Conservation (phyloP, 2,888 invertebrate genomes). For the Tetragonula carbonaria region DNA sequence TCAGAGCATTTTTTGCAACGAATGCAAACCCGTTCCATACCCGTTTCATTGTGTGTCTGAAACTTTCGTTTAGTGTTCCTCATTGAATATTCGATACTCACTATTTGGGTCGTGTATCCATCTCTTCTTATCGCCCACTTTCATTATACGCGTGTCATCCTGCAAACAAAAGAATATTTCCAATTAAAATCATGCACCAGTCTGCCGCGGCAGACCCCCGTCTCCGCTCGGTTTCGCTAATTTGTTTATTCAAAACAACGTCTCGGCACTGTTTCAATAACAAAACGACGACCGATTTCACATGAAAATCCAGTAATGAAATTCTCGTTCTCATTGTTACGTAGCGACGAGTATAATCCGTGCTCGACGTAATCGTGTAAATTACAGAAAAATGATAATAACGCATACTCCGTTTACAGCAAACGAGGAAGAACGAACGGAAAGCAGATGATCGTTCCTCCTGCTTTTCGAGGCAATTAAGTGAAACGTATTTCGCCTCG, state of each 20-base stretch:
- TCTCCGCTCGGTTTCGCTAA: not conserved
- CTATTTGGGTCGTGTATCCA: constrained; percentile 92
- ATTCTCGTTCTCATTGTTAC: not conserved
- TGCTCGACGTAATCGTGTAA: not conserved
- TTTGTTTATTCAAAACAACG: not conserved
- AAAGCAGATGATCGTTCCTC: not conserved
- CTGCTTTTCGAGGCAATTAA: constrained; percentile 20
- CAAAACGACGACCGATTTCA: not conserved
- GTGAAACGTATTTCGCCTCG: not conserved
- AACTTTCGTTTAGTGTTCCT: not conserved
- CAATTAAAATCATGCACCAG: not conserved
- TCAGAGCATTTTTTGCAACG: not conserved
- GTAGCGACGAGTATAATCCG: not conserved
- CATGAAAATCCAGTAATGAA: constrained; percentile 2
- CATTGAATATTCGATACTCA: constrained; percentile 84
- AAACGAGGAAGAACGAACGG: not conserved
- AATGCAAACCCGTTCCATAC: not conserved
- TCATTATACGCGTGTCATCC: constrained; percentile 85
- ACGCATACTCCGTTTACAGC: not conserved
- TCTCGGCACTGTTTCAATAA: not conserved
- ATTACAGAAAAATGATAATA: not conserved
- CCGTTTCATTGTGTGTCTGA: no score
- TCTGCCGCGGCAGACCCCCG: no score
- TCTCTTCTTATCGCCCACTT: constrained; percentile 88
- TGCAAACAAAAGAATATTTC: constrained; percentile 70